Evolutionary conservation across 2,888 invertebrate species (phyloP).

Genomic region (Hartigia nigra): DNA sequence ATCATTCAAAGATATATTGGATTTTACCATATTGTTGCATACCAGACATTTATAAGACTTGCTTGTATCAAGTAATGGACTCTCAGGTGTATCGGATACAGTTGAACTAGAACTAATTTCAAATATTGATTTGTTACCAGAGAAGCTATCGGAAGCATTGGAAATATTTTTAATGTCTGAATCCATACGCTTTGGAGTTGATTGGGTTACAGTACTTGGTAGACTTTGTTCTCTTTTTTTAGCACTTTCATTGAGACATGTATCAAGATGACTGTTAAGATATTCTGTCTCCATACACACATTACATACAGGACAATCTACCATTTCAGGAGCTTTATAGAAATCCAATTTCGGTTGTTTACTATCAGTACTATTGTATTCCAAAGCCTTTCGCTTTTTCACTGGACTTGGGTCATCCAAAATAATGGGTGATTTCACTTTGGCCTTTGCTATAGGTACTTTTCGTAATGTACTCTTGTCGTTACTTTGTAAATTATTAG

Average conservation of each 20-base stretch:
- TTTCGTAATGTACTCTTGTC: conserved; percentile 1
- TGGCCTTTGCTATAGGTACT: not conserved
- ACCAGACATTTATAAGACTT: conserved; percentile 47
- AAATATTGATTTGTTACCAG: not conserved
- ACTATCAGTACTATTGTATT: not conserved
- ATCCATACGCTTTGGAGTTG: not conserved
- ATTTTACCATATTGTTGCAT: conserved; percentile 43
- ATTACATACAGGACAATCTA: conserved; percentile 65
- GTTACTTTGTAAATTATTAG: not conserved
- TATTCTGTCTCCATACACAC: conserved; percentile 51
- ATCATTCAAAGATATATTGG: conserved; percentile 60
- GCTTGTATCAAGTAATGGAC: not conserved
- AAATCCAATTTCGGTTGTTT: conserved; percentile 30
- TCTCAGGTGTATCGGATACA: not conserved
- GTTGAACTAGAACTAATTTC: not conserved
- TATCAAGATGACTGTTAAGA: conserved; percentile 63
- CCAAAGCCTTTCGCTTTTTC: conserved; percentile 5
- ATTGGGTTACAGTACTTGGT: not conserved
- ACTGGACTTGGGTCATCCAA: not conserved
- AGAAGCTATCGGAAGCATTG: not conserved
- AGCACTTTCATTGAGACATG: conserved; percentile 13
- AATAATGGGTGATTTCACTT: not conserved
- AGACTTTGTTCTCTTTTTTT: conserved; percentile 7
- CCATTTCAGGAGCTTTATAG: conserved; percentile 20
- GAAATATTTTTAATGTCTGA: not conserved